Conservation (phyloP, 2,797 vertebrate genomes). For the Neosilurus mollespiculum region DNA sequence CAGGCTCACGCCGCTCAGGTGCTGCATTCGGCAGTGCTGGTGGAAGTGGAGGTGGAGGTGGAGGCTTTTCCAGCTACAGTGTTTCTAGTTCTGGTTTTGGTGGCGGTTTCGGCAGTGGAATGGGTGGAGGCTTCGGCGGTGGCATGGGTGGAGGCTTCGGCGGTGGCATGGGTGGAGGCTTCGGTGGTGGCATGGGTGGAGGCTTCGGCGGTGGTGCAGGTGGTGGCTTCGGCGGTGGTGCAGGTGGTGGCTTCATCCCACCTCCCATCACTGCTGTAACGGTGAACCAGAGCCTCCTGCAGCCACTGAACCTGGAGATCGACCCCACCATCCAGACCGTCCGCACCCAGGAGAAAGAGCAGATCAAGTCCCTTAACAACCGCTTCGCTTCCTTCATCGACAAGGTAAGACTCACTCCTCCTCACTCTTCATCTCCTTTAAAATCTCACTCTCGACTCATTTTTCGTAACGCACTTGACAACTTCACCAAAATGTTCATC, state of each 20-base stretch:
- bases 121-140: conserved; percentile 49
- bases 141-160: conserved; percentile 11
- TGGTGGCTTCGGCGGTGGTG: neutral
- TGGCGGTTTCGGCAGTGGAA: too few relatives aligned
- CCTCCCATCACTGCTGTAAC: conserved; percentile 80
- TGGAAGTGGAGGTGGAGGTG: neutral
- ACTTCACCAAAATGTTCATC: neutral
- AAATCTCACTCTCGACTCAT: neutral
- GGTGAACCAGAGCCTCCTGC: conserved; percentile 84
- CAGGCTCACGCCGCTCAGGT: conserved; percentile 37
- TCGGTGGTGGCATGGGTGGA: conserved; percentile 48
- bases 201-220: conserved; percentile 26
- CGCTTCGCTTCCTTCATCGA: conserved; percentile 94
- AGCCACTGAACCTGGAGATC: conserved; percentile 82
- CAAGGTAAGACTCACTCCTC: conserved; percentile 75
- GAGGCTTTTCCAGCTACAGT: neutral
- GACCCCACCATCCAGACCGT: conserved; percentile 85
- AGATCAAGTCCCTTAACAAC: conserved; percentile 96
- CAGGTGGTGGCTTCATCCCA: conserved; percentile 37
- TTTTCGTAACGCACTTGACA: neutral
- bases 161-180: conserved; percentile 11
- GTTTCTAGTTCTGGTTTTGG: conserved; percentile 20
- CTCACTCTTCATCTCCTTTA: neutral
- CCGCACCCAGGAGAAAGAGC: conserved; percentile 90
- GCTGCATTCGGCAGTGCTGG: too few relatives aligned